Percentiles rank a stretch among this genome's conserved stretches.
Evolutionary conservation across 1,140 invertebrate species (phyloP).

Genomic region (Diorhabda sublineata): DNA sequence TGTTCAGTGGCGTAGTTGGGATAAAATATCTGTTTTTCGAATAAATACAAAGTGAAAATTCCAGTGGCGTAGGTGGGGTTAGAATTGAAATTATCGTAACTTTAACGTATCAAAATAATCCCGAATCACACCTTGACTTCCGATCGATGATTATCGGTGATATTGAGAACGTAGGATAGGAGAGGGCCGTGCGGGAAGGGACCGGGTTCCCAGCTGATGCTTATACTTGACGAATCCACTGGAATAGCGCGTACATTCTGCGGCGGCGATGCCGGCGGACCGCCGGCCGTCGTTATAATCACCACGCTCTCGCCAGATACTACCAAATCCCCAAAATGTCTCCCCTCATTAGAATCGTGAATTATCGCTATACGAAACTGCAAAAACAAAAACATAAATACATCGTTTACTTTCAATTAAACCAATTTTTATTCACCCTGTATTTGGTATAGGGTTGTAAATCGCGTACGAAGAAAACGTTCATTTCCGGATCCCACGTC

Average conservation of each 20-base stretch:
- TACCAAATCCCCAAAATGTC: constrained; percentile 60
- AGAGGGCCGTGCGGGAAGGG: constrained; percentile 82
- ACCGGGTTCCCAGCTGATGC: constrained; percentile 83
- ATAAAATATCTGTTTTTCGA: constrained; percentile 4
- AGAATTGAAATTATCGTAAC: neutral
- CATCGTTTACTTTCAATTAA: constrained; percentile 3
- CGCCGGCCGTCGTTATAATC: constrained; percentile 72
- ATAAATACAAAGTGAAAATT: neutral
- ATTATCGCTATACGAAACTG: constrained; percentile 80
- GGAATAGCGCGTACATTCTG: constrained; percentile 70
- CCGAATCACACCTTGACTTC: constrained; percentile 57
- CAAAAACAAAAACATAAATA: constrained; percentile 38
- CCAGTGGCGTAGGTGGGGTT: no score
- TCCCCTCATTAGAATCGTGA: constrained; percentile 54
- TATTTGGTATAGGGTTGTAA: constrained; percentile 87
- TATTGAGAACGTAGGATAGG: constrained; percentile 74
- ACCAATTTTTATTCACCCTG: constrained; percentile 55
- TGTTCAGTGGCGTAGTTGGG: neutral
- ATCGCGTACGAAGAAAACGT: constrained; percentile 65
- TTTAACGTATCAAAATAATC: constrained; percentile 1
- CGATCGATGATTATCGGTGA: constrained; percentile 60
- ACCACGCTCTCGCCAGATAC: constrained; percentile 75
- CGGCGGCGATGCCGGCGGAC: constrained; percentile 69
- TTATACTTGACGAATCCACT: constrained; percentile 77
- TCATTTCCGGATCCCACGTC: constrained; percentile 60